These are phyloP conservation scores for Nomada lathburiana DNA, from an alignment of 2,888 invertebrate species.

Conservation along the genomic window DNA sequence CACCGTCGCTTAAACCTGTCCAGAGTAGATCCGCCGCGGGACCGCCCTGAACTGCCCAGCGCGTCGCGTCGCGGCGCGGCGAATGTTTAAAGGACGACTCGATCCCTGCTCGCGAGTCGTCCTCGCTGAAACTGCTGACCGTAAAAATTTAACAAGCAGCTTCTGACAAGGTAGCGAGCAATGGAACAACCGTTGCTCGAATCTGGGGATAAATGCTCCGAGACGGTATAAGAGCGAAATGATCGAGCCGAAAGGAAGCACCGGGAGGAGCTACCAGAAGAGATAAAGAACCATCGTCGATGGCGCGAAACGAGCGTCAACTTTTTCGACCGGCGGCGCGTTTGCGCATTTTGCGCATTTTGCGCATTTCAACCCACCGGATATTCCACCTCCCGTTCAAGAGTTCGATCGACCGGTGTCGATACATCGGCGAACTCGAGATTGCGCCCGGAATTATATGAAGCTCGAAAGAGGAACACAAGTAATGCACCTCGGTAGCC, in stretches of 20 bases:
- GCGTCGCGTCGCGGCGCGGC: not conserved
- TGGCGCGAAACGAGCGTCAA: not conserved
- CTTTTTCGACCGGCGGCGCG: not conserved
- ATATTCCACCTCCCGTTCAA: not conserved
- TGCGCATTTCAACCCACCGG: not conserved
- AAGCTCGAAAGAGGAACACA: too few species aligned
- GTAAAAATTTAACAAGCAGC: constrained; percentile 78
- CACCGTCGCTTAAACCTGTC: not conserved
- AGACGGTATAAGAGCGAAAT: constrained; percentile 14
- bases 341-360: too few species aligned
- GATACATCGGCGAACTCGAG: not conserved
- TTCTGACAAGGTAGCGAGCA: constrained; percentile 24
- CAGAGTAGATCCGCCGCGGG: not conserved
- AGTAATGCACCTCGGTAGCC: not conserved
- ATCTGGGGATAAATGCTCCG: not conserved
- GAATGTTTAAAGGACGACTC: constrained; percentile 42
- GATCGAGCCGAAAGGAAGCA: constrained; percentile 38
- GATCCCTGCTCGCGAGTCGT: constrained; percentile 17
- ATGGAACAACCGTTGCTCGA: constrained; percentile 26
- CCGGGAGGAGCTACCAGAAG: not conserved
- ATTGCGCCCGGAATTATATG: too few species aligned
- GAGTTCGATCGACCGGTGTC: not conserved
- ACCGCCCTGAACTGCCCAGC: not conserved
- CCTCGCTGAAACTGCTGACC: constrained; percentile 64
- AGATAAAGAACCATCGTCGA: constrained; percentile 27